Conservation (phyloP, 2,888 invertebrate species). For the Ommatoiulus sabulosus region DNA sequence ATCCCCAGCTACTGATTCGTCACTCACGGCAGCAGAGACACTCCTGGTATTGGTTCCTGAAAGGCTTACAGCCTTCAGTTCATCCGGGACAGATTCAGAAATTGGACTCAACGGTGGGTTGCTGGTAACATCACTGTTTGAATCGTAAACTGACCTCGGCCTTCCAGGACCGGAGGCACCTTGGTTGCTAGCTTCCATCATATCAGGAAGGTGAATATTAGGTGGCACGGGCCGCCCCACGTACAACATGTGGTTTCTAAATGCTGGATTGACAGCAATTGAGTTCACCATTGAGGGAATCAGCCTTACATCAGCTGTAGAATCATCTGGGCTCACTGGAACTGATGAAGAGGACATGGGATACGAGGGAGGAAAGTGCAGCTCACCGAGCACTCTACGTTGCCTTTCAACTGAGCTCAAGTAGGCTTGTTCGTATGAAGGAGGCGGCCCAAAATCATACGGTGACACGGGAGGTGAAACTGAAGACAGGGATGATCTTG, state of each 20-base stretch:
- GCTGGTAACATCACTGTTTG: conserved; percentile 66
- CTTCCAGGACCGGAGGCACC: conserved; percentile 50
- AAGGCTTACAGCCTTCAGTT: conserved; percentile 61
- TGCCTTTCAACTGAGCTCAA: conserved; percentile 60
- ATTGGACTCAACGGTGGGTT: conserved; percentile 67
- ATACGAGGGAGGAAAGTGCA: conserved; percentile 49
- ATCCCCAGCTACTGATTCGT: conserved; percentile 93
- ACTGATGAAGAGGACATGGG: conserved; percentile 47
- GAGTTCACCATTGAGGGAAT: conserved; percentile 50
- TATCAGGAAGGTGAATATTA: conserved; percentile 53
- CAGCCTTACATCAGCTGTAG: conserved; percentile 55
- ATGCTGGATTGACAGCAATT: background rate
- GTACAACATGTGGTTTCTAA: conserved; percentile 52
- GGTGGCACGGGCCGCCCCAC: conserved; percentile 53
- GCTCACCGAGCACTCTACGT: conserved; percentile 59
- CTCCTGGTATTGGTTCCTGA: conserved; percentile 83
- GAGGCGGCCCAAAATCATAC: conserved; percentile 71
- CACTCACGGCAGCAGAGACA: conserved; percentile 95
- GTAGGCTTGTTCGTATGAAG: conserved; percentile 78
- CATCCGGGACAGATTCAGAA: conserved; percentile 65
- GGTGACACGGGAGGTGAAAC: conserved; percentile 89
- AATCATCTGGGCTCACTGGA: conserved; percentile 56
- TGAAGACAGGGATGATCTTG: conserved; percentile 86
- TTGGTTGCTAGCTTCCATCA: conserved; percentile 48
- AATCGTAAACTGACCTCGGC: conserved; percentile 59